These are phyloP conservation scores for Campoplex capitator DNA, from an alignment of 2,888 invertebrate species.

Conservation along the genomic window DNA sequence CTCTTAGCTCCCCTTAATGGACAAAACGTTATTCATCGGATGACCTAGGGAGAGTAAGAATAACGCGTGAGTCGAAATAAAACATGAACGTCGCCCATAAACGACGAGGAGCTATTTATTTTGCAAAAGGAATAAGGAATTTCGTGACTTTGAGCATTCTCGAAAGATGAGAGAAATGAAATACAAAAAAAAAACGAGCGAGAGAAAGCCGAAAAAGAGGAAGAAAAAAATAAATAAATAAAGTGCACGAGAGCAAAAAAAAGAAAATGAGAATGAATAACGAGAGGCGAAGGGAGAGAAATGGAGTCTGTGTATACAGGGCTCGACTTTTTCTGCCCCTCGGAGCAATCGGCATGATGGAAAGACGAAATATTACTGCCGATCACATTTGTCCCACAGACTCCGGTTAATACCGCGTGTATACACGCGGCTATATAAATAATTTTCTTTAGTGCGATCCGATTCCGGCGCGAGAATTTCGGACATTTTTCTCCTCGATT, in stretches of 20 bases:
- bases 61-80: conserved; percentile 29
- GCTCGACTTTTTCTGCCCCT: conserved; percentile 20
- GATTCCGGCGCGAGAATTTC: conserved; percentile 1
- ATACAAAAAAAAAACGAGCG: background rate
- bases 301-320: conserved; percentile 24
- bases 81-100: conserved; percentile 5
- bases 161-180: conserved; percentile 23
- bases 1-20: conserved; percentile 1
- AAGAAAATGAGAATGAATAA: background rate
- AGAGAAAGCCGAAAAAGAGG: conserved; percentile 13
- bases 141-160: conserved; percentile 54
- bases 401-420: background rate
- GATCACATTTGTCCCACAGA: background rate
- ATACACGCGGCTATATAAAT: background rate
- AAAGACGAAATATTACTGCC: conserved; percentile 52
- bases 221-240: conserved; percentile 18
- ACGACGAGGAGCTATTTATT: conserved; percentile 43
- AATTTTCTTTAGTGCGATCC: conserved; percentile 14
- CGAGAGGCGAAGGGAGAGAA: background rate
- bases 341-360: conserved; percentile 51
- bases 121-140: background rate
- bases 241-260: background rate
- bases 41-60: background rate
- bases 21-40: background rate
- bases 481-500: background rate